Evolutionary conservation across 2,113 vertebrate species (phyloP).

Genomic region (Psophia crepitans): DNA sequence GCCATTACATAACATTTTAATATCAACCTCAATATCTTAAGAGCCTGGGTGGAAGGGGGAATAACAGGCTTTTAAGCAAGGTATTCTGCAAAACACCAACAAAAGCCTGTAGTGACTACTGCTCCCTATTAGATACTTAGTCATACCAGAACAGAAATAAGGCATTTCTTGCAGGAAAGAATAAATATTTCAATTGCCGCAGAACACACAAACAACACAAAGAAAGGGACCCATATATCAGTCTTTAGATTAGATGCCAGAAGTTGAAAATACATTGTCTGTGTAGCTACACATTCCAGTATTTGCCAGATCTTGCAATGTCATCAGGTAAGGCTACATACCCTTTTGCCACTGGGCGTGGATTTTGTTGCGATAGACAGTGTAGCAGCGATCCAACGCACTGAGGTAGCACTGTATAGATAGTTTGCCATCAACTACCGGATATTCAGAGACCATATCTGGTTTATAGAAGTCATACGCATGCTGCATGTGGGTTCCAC

Average conservation of each 20-base stretch:
- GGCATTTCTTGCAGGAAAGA: neutral
- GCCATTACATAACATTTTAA: fast-evolving
- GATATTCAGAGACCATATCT: slow-evolving; percentile 95
- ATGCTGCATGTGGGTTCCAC: slow-evolving; percentile 97
- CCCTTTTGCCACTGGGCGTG: slow-evolving; percentile 92
- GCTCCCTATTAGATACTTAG: neutral
- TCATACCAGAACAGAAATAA: neutral
- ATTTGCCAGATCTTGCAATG: neutral
- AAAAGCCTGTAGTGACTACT: neutral
- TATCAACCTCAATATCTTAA: neutral
- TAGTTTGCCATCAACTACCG: slow-evolving; percentile 93
- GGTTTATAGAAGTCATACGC: slow-evolving; percentile 98
- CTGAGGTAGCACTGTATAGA: slow-evolving; percentile 98
- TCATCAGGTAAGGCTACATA: neutral
- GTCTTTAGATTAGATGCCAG: neutral
- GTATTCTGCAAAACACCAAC: fast-evolving
- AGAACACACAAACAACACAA: neutral
- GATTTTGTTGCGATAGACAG: slow-evolving; percentile 92
- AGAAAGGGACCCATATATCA: neutral
- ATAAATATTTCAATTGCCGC: neutral
- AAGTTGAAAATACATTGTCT: neutral
- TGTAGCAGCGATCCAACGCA: slow-evolving; percentile 92
- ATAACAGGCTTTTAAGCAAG: neutral
- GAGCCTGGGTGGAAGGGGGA: neutral
- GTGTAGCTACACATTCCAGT: neutral